These are phyloP conservation scores for Eretmochelys imbricata DNA, from an alignment of 2,113 vertebrate genomes.

Conservation along the genomic window DNA sequence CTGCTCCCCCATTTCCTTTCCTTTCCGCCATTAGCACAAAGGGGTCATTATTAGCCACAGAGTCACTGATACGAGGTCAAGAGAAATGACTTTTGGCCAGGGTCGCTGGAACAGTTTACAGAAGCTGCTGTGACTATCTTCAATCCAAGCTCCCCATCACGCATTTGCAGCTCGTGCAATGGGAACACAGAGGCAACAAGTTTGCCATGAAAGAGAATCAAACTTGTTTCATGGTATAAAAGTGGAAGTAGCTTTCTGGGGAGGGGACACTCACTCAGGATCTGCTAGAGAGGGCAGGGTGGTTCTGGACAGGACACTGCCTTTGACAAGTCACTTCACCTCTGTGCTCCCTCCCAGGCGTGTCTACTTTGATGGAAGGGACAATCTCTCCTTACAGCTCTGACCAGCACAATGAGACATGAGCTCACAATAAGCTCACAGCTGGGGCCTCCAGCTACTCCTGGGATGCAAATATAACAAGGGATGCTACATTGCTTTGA, in stretches of 20 bases:
- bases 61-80: fast-evolving
- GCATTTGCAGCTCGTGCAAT: neutral
- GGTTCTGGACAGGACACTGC: neutral
- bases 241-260: neutral
- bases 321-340: neutral
- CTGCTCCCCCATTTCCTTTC: neutral
- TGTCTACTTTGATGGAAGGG: fast-evolving
- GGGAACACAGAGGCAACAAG: neutral
- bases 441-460: neutral
- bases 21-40: neutral
- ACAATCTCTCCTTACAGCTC: neutral
- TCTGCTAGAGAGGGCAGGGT: neutral
- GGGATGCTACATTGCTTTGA: fast-evolving
- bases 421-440: neutral
- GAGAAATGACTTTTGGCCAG: neutral
- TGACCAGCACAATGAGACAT: fast-evolving
- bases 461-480: fast-evolving
- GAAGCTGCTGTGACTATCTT: neutral
- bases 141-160: fast-evolving
- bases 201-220: neutral
- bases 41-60: neutral
- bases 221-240: neutral
- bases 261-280: neutral
- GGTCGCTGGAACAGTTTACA: fast-evolving
- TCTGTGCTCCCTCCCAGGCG: fast-evolving